Evolutionary conservation across 2,113 vertebrate genomes (phyloP).

Genomic region (Sula dactylatra): DNA sequence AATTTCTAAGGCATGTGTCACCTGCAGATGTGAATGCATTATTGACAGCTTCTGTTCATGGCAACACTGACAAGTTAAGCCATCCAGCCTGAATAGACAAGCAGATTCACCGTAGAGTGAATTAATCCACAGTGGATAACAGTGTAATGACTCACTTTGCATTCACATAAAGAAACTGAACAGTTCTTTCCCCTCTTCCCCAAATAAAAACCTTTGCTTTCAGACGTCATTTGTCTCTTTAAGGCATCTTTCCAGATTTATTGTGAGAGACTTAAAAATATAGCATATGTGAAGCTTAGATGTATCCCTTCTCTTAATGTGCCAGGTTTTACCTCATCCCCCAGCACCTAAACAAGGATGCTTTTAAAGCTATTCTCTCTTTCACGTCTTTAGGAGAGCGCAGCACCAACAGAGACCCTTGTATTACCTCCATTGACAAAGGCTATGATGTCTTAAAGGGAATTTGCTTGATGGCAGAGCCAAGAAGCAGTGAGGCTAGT

Average conservation of each 20-base stretch:
- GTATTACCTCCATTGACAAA: not conserved
- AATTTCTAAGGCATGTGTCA: slow-evolving; percentile 40
- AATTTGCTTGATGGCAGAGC: not conserved
- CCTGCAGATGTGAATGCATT: slow-evolving; percentile 60
- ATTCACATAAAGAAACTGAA: not conserved
- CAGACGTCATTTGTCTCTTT: not conserved
- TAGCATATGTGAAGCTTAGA: not conserved
- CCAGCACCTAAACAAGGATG: not conserved
- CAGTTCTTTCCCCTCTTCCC: not conserved
- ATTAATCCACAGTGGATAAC: slow-evolving; percentile 56
- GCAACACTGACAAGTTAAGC: not conserved
- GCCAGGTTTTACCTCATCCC: not conserved
- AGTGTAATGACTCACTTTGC: slow-evolving; percentile 41
- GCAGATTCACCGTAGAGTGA: slow-evolving; percentile 1
- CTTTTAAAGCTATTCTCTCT: not conserved
- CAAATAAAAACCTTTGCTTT: not conserved
- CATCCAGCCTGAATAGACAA: slow-evolving; percentile 21
- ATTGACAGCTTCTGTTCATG: slow-evolving; percentile 22
- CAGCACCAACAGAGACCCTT: not conserved
- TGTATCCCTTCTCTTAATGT: not conserved
- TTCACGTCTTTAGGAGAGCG: not conserved
- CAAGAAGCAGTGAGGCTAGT: not conserved
- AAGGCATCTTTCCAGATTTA: not conserved
- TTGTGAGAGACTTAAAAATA: not conserved
- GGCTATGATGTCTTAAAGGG: not conserved